A percentile compares a stretch with the other conserved stretches of the same genome.
Evolutionary conservation across 2,113 vertebrate species (phyloP).

Genomic region (Campylomormyrus numenius): DNA sequence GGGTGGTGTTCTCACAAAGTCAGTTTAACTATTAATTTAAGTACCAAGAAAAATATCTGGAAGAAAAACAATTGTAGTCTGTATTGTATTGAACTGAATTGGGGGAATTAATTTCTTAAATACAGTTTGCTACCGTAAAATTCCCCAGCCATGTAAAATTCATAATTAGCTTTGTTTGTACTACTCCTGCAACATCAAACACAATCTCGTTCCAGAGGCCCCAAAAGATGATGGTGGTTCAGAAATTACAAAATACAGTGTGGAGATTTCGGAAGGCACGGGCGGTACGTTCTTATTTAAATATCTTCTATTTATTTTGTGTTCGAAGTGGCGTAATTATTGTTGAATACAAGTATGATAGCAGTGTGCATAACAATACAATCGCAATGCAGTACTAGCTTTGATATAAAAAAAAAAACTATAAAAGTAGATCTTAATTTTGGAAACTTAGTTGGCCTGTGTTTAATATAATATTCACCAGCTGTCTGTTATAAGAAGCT

Average conservation of each 20-base stretch:
- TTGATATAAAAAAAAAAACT: background rate
- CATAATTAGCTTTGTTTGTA: background rate
- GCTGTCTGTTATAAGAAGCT: background rate
- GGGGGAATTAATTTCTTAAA: background rate
- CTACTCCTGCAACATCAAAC: background rate
- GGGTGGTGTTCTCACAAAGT: background rate
- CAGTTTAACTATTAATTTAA: background rate
- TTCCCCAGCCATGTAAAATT: background rate
- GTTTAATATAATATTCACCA: background rate
- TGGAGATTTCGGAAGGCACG: constrained; percentile 80
- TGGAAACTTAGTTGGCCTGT: background rate
- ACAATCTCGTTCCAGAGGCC: constrained; percentile 59
- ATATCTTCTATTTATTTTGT: background rate
- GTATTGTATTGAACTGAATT: background rate
- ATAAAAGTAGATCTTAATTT: background rate
- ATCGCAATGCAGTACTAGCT: background rate
- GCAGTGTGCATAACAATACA: background rate
- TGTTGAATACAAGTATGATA: background rate
- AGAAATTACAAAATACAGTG: constrained; percentile 75
- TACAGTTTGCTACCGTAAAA: background rate
- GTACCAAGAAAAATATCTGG: background rate
- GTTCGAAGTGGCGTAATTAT: background rate
- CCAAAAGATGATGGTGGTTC: constrained; percentile 87
- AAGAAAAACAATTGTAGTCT: background rate
- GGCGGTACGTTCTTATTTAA: constrained; percentile 60